Evolutionary conservation across 2,113 vertebrate species (phyloP), one percentile per base, ranked within the genome.

Genomic region (Eidolon helvum): DNA sequence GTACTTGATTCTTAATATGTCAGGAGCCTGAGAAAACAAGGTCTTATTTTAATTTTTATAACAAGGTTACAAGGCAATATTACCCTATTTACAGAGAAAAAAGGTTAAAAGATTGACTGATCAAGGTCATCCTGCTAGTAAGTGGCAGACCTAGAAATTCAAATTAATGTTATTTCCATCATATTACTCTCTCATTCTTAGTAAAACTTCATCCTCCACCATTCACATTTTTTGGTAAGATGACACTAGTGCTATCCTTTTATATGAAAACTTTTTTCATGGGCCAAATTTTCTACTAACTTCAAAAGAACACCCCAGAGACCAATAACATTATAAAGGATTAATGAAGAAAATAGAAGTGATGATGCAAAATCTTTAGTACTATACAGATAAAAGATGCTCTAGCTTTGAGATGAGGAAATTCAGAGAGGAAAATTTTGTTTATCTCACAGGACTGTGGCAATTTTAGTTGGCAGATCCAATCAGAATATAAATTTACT

Each of bases 271-370:
- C 18, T 59, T 35, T 66, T 7, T 88, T 92, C 63, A 5, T 90
- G 77, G 92, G 35, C 30, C 78, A 87, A 35, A 53, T 53, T 85
- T 92, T 84, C 80, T 63, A 30, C 55, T 59, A 59, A 40, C 61
- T 88, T 40, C 57, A 59, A 59, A 78, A 91, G 35, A 82, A n/a
- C 55, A 53, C 38, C 53, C 11, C 21, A 7, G 92, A 87, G 87
- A 88, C 71, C 26, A 77, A 83, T 10, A 55, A 43, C 26, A 40
- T 61, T 63, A 91, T 45, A 71, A 75, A 96, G 57, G n/a, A 86
- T 86, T 94, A 55, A 79, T 84, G 82, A 95, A 87, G 38, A 85
- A 77, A 93, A 48, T 33, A 72, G 71, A 82, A 66, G 26, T 18
- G 55, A 91, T 74, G 55, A 50, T 87, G 40, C 53, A 59, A 33